Base-by-base conservation (phyloP, 2,797 vertebrate genomes). In the Malacoctenus gilli region DNA sequence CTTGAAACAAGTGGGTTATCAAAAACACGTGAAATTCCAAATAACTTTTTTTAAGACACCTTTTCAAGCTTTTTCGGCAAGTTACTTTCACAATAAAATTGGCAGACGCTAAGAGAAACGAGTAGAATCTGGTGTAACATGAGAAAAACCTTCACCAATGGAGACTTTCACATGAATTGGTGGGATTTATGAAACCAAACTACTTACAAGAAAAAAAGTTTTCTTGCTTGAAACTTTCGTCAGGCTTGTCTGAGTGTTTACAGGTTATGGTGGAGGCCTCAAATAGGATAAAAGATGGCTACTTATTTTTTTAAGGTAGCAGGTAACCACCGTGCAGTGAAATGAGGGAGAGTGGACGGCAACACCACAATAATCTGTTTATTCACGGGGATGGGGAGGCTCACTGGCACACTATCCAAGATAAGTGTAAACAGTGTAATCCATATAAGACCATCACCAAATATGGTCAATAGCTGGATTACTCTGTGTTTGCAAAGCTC, bases 391-490 rank as follows among this genome's bases (percentile, higher is more conserved):
- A 52, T 34, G 35, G n/a, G 11, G 39, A 56, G 35, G 36, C 59
- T 68, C 36, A 36, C 15, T 51, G 21, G 48, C 39, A 58, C 20
- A 52, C 40, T 35, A 68, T 19, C 38, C 49, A 54, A 62, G 36
- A 53, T 60, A 53, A 12, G 21, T 48, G 67, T n/a, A 66, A 70
- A 66, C 57, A 79, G 35, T 32, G 37, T 71, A 73, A 75, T 73
- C 59, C 70, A 52, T 57, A 71, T 64, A 68, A 61, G 40, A 58
- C 25, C 23, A 30, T 49, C 36, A 0, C 10, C 12, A 10, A 59
- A 71, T 61, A 46, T n/a, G 23, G 34, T 38, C 42, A 73, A 56
- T 61, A 63, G 53, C 47, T 20, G 36, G 59, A 60, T 71, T 51
- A 38, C 34, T 68, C 2, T 46, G 60, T 52, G 49, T 55, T 14